These are phyloP conservation scores for Temnothorax rugatulus DNA, from an alignment of 2,888 invertebrate species.

Conservation along the genomic window DNA sequence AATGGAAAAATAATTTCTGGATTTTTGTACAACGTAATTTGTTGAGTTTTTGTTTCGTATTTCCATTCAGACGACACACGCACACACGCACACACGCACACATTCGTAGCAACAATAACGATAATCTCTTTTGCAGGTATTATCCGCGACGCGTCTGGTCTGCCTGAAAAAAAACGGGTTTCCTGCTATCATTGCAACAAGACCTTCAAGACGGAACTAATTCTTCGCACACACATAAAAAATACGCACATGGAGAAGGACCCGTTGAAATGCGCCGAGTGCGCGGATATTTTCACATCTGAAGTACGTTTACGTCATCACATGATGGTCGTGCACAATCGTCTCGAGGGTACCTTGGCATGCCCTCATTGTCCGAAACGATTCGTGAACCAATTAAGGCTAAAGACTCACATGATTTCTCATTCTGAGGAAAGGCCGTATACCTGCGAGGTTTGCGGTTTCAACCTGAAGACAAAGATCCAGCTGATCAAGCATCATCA, in stretches of 20 bases:
- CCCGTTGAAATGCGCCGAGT: conserved; percentile 84
- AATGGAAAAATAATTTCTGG: no score
- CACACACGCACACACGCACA: no score
- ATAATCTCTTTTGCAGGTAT: conserved; percentile 16
- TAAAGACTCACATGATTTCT: conserved; percentile 85
- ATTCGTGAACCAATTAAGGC: conserved; percentile 83
- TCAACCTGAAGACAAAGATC: conserved; percentile 84
- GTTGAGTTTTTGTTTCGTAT: no score
- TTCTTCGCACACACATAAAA: conserved; percentile 84
- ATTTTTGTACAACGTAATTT: no score
- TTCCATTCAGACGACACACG: no score
- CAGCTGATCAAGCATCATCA: conserved; percentile 85
- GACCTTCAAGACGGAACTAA: conserved; percentile 85
- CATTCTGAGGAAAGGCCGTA: conserved; percentile 85
- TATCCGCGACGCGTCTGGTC: conserved; percentile 38
- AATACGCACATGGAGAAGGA: conserved; percentile 84
- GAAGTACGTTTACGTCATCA: conserved; percentile 84
- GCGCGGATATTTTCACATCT: conserved; percentile 82
- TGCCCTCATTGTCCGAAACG: conserved; percentile 85
- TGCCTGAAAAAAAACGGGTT: conserved; percentile 80
- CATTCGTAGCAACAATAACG: not conserved
- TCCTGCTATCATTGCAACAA: conserved; percentile 83
- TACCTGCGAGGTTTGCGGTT: conserved; percentile 83
- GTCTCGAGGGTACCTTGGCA: conserved; percentile 82
- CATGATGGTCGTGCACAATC: conserved; percentile 84